Evolutionary conservation across 1,140 invertebrate genomes (phyloP).

Genomic region (Zaprionus ghesquierei): DNA sequence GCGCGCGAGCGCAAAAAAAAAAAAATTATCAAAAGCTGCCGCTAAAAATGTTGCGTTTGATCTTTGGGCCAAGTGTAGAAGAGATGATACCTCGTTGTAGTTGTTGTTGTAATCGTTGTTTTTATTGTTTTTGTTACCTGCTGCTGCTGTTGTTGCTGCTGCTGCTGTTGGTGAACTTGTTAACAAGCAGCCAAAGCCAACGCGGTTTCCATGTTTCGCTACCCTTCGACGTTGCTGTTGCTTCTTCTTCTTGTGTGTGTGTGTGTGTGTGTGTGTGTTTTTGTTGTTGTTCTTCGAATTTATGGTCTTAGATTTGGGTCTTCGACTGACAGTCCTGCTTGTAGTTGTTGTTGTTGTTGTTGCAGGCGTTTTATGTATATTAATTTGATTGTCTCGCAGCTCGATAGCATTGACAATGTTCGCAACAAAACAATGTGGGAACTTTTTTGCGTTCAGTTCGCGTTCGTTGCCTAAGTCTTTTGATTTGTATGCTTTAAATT

Average conservation of each 20-base stretch:
- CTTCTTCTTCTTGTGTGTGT: neutral
- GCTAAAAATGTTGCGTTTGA: constrained; percentile 76
- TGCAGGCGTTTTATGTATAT: constrained; percentile 63
- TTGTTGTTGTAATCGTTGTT: constrained; percentile 17
- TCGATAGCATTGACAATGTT: constrained; percentile 66
- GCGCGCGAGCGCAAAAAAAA: constrained; percentile 6
- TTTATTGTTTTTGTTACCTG: constrained; percentile 55
- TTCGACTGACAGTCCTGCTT: constrained; percentile 16
- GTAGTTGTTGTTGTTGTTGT: constrained; percentile 25
- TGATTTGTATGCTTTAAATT: constrained; percentile 55
- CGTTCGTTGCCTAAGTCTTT: constrained; percentile 78
- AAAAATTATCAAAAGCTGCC: constrained; percentile 78
- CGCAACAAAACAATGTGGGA: constrained; percentile 59
- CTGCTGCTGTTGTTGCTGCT: constrained; percentile 23
- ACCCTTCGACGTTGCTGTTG: constrained; percentile 41
- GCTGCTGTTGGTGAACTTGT: constrained; percentile 70
- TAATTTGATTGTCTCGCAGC: constrained; percentile 73
- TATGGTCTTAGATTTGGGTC: constrained; percentile 76
- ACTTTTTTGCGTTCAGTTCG: constrained; percentile 41
- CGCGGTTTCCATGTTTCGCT: constrained; percentile 65
- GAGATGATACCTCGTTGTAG: constrained; percentile 41
- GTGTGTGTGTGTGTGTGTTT: neutral
- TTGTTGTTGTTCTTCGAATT: constrained; percentile 4
- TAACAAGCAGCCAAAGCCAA: constrained; percentile 59
- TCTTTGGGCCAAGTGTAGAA: constrained; percentile 62